Evolutionary conservation across 2,888 invertebrate genomes (phyloP), one percentile per base, ranked within the genome.

Genomic region (Drosophila heteroneura): DNA sequence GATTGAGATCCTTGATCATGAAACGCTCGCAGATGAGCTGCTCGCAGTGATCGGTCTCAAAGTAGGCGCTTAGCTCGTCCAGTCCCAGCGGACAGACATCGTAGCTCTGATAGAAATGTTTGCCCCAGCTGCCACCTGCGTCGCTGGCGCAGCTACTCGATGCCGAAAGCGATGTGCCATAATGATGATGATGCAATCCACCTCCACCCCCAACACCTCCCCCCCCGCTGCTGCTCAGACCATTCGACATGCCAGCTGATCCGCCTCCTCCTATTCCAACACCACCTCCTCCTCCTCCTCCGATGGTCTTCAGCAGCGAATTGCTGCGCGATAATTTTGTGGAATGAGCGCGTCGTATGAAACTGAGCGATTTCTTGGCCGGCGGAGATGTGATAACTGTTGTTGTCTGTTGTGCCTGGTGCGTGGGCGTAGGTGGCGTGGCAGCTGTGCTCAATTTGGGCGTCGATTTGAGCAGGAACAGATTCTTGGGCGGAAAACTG

Each of bases 281-380:
- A 57, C 37, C 35, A 26, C 44, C 30, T 26, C 26, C 26, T 12
- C 49, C 47, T 3, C 62, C 68, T 0, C 76, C 66, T 1, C 72
- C 88, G 71, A 76, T 89, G 61, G 76, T 95, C 75, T 95, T 94
- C 16, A 95, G 90, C 73, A 95, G 91, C 3, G 95, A 95, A 86
- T 96, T 96, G 83, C 96, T 96, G 70, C 96, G 94, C 1, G 96
- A 95, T 57, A 96, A 91, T 91, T 96, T 96, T 2, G 96, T 96
- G 80, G 96, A 96, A 85, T 96, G 95, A 7, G 96, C 96, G 67
- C 96, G 94, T 16, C 96, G 94, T 84, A 96, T 96, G 81, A 96
- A 95, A 89, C 95, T 95, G 37, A 95, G 92, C 9, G 95, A 94
- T 90, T 95, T 95, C 87, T 95, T 95, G 44, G 93, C 92, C 28